These are phyloP conservation scores for Microctonus aethiopoides DNA, from an alignment of 2,888 invertebrate species.

Conservation along the genomic window DNA sequence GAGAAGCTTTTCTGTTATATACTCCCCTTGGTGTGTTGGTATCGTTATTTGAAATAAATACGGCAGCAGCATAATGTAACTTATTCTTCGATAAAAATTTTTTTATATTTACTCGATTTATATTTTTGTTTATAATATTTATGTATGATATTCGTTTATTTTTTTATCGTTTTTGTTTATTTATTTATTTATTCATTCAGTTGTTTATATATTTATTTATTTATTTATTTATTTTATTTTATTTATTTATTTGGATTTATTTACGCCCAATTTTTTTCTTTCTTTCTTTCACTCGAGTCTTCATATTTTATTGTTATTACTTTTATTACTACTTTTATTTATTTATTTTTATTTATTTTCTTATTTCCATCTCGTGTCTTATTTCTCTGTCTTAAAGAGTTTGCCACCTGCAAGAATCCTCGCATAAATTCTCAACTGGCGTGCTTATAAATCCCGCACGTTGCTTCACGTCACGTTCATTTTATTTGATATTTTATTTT, in stretches of 20 bases:
- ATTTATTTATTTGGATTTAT: too few relatives aligned
- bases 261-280: conserved; percentile 6
- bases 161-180: too few relatives aligned
- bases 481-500: conserved; percentile 25
- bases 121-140: too few relatives aligned
- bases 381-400: conserved; percentile 26
- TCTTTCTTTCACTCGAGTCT: background rate
- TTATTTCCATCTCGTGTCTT: conserved; percentile 29
- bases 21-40: background rate
- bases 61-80: conserved; percentile 18
- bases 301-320: conserved; percentile 15
- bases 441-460: conserved; percentile 58
- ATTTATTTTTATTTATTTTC: conserved; percentile 25
- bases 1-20: background rate
- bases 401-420: conserved; percentile 45
- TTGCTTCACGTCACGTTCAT: conserved; percentile 29
- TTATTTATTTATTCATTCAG: too few relatives aligned
- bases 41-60: background rate
- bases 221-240: too few relatives aligned
- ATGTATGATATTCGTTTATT: too few relatives aligned
- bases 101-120: too few relatives aligned
- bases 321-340: conserved; percentile 10
- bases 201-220: too few relatives aligned
- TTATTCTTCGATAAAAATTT: background rate
- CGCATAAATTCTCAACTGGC: conserved; percentile 49